Evolutionary conservation across 1,140 invertebrate species (phyloP), one percentile per base, ranked within the genome.

Genomic region (Cheumatopsyche charites): DNA sequence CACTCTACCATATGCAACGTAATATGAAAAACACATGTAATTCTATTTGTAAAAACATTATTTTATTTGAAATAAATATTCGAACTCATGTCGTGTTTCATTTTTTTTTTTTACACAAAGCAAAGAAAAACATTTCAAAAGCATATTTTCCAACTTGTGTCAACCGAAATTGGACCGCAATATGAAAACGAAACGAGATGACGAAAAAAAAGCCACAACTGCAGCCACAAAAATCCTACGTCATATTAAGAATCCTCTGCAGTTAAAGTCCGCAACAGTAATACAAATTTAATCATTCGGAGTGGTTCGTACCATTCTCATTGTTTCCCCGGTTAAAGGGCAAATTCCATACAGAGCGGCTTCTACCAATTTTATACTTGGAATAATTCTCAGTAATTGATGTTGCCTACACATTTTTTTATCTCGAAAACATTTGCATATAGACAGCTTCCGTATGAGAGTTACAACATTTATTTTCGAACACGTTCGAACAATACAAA

Each of bases 381-480:
- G 19, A 9, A 17, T 52, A 52, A 62, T 62, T 62, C 58, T 6
- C 25, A n/a, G 29, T 63, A 63, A 63, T 63, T 63, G 62, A 63
- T 63, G 42, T 63, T 41, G 62, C 58, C 11, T 5, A 41, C 25
- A 15, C 23, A 62, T 13, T 21, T 26, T 62, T 15, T 13, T n/a
- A 5, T 49, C 13, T n/a, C 17, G 3, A 36, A 36, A 36, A 5
- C 19, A 49, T 49, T 49, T 49, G 47, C 47, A 49, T 49, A 62
- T 41, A 26, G 9, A 41, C 13, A 4, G 29, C 29, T 36, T 9
- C 9, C 29, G 29, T 36, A 49, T 21, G 13, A 13, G 19, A 15
- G 47, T 36, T 36, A 36, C 29, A 36, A 4, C 9, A 9, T 4
- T 36, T 36, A 36, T 36, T 36, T 36, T 36, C 9, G 9, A 36